Base-by-base conservation (phyloP, 2,113 vertebrate species). In the Osmerus eperlanus region DNA sequence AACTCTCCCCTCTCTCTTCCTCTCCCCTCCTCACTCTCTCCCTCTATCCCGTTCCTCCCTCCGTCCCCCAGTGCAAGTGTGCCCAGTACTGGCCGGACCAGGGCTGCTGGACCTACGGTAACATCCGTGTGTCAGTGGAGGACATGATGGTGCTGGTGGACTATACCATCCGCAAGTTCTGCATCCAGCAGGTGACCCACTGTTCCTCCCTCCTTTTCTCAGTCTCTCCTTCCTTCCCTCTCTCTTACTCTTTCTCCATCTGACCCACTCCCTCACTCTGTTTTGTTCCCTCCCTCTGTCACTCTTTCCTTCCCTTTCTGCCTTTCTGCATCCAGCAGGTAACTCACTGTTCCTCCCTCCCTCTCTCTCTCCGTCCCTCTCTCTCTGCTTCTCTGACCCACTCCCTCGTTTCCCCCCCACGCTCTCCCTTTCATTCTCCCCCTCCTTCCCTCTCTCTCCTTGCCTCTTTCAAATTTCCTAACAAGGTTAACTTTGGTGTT, bases 21-120 rank as follows among this genome's bases (percentile, higher is more conserved):
- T 36, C 25, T 28, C 32, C 32, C 32, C 32, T 36, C 5, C 32
- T 6, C 32, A 36, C 32, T 36, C 59, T 14, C 19, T 28, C 16
- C 59, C 21, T 36, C 59, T 14, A 61, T 61, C 16, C 59, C 21
- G 12, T 25, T 19, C 19, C 59, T 25, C 4, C 74, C 52, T 47
- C 41, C 41, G 16, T 75, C 23, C 69, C 81, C 36, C 65, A 99
- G 97, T 99, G 96, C 84, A 99, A 99, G 79, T 99, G 97, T 86
- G 96, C 97, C 58, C 97, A 99, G 87, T 99, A 99, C 91, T 99
- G 97, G 97, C 97, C 97, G 3, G 97, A 99, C 91, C 97, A 99
- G 90, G 97, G 97, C 83, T 99, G 97, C 85, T 99, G 97, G 97
- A 99, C 96, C 0, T 99, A 99, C 0, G 97, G 97, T 70, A 99